Base-by-base conservation (phyloP, 2,888 invertebrate species). In the Drosophila meridiana region DNA sequence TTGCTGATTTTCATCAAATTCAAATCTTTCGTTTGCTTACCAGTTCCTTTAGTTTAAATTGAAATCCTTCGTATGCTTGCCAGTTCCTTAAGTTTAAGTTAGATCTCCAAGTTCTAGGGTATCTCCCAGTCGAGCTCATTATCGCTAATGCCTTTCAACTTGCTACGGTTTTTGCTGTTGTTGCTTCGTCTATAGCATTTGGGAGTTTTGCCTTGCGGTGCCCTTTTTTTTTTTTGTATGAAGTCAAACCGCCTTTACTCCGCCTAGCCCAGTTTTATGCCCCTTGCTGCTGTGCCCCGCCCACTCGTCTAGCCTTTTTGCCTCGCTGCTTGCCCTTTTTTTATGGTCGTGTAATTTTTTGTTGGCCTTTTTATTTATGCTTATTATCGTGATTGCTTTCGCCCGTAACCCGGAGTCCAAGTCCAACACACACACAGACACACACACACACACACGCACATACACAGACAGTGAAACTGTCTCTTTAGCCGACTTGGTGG, bases 301-400 rank as follows among this genome's bases (percentile, higher is more conserved):
- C 55, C 34, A 13, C 38, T 38, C 34, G 71, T 71, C 59, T 50
- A 47, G 70, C 47, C 63, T 40, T 63, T 63, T 70, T 42, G 63
- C 53, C 38, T 68, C 76, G 76, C 68, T 69, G 43, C 68, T 79
- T 79, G 74, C 77, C 80, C 77, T 87, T 85, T 87, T 81, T 82
- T 87, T 84, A 87, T 85, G 86, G 83, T 73, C 79, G 77, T 85
- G 84, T 87, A 85, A 85, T 85, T 87, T 87, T 83, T 87, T 78
- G 73, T 80, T 82, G 71, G 78, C 59, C 78, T 82, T 79, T 85
- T 86, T 88, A 88, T 85, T 85, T 85, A 85, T 88, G 88, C 86
- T 85, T 85, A 85, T 85, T 85, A 85, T 85, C 81, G 86, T 83
- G 88, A 88, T 86, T 88, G 87, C 84, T 69, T 80, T 74, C 78